Percentiles rank a stretch among this genome's conserved stretches.
These are phyloP conservation scores for Achlya flavicornis DNA, from an alignment of 2,888 invertebrate genomes.

Conservation along the genomic window DNA sequence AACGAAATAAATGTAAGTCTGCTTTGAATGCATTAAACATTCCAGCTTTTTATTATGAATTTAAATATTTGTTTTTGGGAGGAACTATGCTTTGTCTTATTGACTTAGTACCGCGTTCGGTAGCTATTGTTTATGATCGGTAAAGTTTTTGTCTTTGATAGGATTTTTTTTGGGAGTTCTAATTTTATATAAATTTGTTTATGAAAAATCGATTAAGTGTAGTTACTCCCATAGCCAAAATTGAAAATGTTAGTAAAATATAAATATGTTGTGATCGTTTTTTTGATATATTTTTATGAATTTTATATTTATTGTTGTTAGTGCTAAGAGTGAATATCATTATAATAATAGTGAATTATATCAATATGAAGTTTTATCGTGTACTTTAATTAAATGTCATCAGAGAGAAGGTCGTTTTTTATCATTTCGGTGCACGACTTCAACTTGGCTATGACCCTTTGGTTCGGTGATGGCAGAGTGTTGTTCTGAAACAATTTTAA, in stretches of 20 bases:
- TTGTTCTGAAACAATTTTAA: conserved; percentile 61
- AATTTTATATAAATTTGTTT: neutral
- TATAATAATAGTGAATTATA: conserved; percentile 35
- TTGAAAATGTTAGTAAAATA: conserved; percentile 25
- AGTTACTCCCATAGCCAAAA: neutral
- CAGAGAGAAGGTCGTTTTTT: conserved; percentile 61
- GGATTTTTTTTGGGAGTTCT: neutral
- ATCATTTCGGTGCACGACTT: conserved; percentile 55
- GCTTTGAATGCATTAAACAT: conserved; percentile 26
- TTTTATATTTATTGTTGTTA: conserved; percentile 54
- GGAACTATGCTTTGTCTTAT: conserved; percentile 6
- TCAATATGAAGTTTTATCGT: conserved; percentile 54
- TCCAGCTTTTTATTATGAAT: conserved; percentile 35
- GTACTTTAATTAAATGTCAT: conserved; percentile 67
- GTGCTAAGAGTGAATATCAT: conserved; percentile 47
- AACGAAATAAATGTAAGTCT: conserved; percentile 15
- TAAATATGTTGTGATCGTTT: conserved; percentile 44
- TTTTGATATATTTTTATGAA: conserved; percentile 60
- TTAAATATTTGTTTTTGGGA: conserved; percentile 24
- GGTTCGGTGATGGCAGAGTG: conserved; percentile 57
- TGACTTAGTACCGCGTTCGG: too few species aligned
- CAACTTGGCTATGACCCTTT: conserved; percentile 62
- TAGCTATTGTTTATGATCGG: too few species aligned
- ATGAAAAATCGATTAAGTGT: neutral
- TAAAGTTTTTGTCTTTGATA: too few species aligned